A percentile compares a stretch with the other conserved stretches of the same genome.
These are phyloP conservation scores for Ethmia dodecea DNA, from an alignment of 2,888 invertebrate species.

Conservation along the genomic window DNA sequence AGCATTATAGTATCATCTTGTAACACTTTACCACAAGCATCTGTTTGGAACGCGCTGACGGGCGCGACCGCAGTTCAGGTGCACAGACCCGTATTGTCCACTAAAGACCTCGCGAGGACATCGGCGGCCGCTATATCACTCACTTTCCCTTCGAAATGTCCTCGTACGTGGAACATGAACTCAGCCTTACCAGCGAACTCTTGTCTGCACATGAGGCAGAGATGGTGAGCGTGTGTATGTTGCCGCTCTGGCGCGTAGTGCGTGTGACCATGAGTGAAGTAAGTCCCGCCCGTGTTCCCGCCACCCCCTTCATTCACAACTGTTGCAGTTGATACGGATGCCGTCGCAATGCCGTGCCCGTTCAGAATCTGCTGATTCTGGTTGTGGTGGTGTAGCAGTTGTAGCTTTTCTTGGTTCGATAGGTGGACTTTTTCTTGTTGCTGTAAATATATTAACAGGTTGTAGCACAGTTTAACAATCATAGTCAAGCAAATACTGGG, in stretches of 20 bases:
- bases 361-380: slow-evolving; percentile 70
- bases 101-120: slow-evolving; percentile 68
- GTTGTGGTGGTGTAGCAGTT: slow-evolving; percentile 66
- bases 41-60: slow-evolving; percentile 54
- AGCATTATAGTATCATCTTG: slow-evolving; percentile 69
- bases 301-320: slow-evolving; percentile 59
- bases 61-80: slow-evolving; percentile 72
- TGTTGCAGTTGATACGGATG: slow-evolving; percentile 63
- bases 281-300: slow-evolving; percentile 48
- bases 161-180: slow-evolving; percentile 83
- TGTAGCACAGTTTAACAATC: no score
- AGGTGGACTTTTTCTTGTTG: slow-evolving; percentile 72
- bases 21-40: slow-evolving; percentile 57
- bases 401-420: slow-evolving; percentile 68
- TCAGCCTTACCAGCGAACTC: slow-evolving; percentile 82
- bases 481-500: no score
- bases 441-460: slow-evolving; percentile 27
- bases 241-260: slow-evolving; percentile 67
- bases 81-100: slow-evolving; percentile 74
- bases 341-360: slow-evolving; percentile 62
- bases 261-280: slow-evolving; percentile 66
- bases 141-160: slow-evolving; percentile 79
- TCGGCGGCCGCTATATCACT: slow-evolving; percentile 73
- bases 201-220: slow-evolving; percentile 81
- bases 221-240: slow-evolving; percentile 69